Conservation (phyloP, 2,113 vertebrate species). For the Euleptes europaea region DNA sequence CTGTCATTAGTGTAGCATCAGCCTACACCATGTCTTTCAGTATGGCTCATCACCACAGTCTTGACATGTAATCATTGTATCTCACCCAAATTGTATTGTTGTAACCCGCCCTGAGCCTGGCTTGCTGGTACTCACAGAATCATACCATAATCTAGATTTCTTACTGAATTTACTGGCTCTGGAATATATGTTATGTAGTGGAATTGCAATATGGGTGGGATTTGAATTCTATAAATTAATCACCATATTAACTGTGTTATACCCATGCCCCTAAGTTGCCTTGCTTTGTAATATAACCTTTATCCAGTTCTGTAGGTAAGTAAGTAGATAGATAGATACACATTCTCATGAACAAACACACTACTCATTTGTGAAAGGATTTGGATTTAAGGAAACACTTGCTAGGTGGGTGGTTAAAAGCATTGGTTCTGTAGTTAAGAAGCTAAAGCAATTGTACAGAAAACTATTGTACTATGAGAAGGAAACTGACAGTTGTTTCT, state of each 20-base stretch:
- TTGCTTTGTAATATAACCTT: conserved; percentile 4
- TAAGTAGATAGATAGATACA: background rate
- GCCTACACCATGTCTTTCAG: background rate
- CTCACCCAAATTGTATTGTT: background rate
- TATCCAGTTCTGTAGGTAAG: background rate
- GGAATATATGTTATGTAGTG: background rate
- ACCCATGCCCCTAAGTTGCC: background rate
- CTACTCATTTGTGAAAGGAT: conserved; percentile 1
- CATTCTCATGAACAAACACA: background rate
- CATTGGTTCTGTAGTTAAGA: background rate
- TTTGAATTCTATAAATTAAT: background rate
- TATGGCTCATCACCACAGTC: background rate
- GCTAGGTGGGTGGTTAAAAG: background rate
- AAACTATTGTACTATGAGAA: background rate
- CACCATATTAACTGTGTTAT: background rate
- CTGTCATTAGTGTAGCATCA: background rate
- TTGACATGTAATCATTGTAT: background rate
- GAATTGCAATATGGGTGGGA: background rate
- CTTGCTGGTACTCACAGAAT: background rate
- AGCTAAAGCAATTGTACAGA: conserved; percentile 15
- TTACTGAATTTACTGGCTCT: background rate
- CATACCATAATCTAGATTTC: background rate
- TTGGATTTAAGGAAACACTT: background rate
- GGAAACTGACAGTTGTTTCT: background rate
- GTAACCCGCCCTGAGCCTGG: too few species aligned